phyloP scores from a whole-genome alignment of 2,113 vertebrate genomes.

The Eulemur macaco region DNA sequence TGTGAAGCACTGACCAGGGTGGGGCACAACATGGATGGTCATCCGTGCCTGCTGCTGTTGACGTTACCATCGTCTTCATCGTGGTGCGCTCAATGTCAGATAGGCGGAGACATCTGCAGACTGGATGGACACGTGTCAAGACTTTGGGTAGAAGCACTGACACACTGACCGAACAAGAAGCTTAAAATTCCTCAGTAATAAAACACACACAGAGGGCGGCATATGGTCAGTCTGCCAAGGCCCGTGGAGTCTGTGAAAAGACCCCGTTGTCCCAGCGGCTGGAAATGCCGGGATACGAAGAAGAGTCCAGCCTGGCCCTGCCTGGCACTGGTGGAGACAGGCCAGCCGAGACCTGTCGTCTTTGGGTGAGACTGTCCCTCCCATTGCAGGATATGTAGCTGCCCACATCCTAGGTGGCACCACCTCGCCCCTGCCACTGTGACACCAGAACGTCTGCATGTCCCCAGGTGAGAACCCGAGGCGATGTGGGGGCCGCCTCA shows the following conservation, averaged over 20 bases:
- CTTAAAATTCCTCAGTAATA: neutral
- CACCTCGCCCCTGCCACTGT: neutral
- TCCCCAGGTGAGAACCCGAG: neutral
- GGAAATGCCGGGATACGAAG: rapidly evolving
- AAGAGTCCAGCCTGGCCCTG: neutral
- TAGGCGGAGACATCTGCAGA: too few species aligned
- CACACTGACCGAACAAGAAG: neutral
- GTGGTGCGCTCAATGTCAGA: rapidly evolving
- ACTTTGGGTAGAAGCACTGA: neutral
- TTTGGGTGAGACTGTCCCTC: neutral
- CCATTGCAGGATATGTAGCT: neutral
- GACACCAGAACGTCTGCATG: rapidly evolving
- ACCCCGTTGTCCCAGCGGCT: rapidly evolving
- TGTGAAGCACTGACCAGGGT: rapidly evolving
- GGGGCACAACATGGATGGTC: rapidly evolving
- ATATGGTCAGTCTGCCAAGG: rapidly evolving
- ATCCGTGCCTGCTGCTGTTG: rapidly evolving
- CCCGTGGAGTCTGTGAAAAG: neutral
- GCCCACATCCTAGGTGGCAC: neutral
- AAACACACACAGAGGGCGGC: neutral
- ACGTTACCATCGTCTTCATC: rapidly evolving
- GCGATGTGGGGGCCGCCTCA: rapidly evolving
- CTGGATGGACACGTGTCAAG: rapidly evolving
- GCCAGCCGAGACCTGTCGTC: neutral
- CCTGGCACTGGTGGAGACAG: neutral